Base-by-base conservation (phyloP, 2,888 invertebrate genomes). In the Sinohyriopsis cumingii region DNA sequence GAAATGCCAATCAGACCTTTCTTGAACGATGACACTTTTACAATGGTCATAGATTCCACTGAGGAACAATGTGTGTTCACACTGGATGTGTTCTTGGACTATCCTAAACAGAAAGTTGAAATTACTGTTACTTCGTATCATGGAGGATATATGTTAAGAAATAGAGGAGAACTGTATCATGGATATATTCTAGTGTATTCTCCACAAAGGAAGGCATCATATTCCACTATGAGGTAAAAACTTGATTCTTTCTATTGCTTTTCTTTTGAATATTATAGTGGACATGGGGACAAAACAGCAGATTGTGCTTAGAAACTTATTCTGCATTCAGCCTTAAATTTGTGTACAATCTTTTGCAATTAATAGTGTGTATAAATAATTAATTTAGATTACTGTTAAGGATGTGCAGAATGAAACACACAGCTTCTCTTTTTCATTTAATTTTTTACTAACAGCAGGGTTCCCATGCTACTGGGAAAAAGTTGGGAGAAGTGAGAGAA, bases 141-240 rank as follows among this genome's bases (percentile, higher is more conserved):
- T 89, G 96, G 81, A 96, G 97, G 90, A 95, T 75, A 77, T 64
- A 65, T 73, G 28, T 77, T 73, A 15, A 65, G 71, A n/a, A 74
- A 78, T 53, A 67, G 63, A 28, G 82, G 71, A 12, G 74, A 78
- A 24, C 74, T 97, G 67, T 96, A 96, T 77, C 98, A 98, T 88
- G 98, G 98, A 45, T 97, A 96, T 88, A 96, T 98, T 85, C 93
- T 98, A 77, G 96, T 97, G 73, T 98, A 96, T 90, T 98, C 97
- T 0, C 95, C 97, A 15, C 96, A 97, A 90, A 93, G 98, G 88
- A 96, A 95, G 93, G 97, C 98, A 45, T 98, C 97, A 19, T 92
- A 98, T 80, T 95, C 96, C 7, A 97, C 96, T 59, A 92, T 98
- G 73, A 95, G 95, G 96, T 90, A 76, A 81, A 82, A 75, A 19